These are phyloP conservation scores for Tipula confusa DNA, from an alignment of 2,888 invertebrate species.

Conservation along the genomic window DNA sequence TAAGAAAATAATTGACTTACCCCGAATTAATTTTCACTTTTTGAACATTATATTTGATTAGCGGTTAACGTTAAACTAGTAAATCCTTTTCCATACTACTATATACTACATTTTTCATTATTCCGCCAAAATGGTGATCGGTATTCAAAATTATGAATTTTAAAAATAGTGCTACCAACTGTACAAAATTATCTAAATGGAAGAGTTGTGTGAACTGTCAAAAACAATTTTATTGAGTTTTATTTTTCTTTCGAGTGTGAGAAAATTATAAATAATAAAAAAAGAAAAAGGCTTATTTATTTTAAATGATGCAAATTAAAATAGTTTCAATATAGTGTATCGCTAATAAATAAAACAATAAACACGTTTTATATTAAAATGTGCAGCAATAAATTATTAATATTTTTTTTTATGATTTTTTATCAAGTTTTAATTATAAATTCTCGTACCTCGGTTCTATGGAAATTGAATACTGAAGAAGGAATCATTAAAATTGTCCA, in stretches of 20 bases:
- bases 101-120: too few species aligned
- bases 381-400: slow-evolving; percentile 21
- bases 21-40: too few species aligned
- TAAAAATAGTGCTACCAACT: neutral
- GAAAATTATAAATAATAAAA: slow-evolving; percentile 6
- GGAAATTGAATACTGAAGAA: slow-evolving; percentile 74
- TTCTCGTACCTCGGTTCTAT: slow-evolving; percentile 76
- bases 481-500: slow-evolving; percentile 63
- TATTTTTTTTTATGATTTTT: slow-evolving; percentile 39
- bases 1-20: too few species aligned
- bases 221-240: neutral
- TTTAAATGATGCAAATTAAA: neutral
- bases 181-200: neutral
- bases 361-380: slow-evolving; percentile 28
- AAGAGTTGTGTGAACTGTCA: neutral
- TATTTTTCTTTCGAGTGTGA: slow-evolving; percentile 6
- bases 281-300: neutral
- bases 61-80: too few species aligned
- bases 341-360: neutral
- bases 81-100: too few species aligned
- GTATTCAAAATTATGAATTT: too few species aligned
- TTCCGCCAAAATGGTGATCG: too few species aligned
- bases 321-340: neutral
- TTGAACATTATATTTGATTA: too few species aligned
- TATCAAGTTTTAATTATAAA: slow-evolving; percentile 55